Evolutionary conservation across 2,797 vertebrate species (phyloP), one percentile per base, ranked within the genome.

Genomic region (Sebastes glaucus): DNA sequence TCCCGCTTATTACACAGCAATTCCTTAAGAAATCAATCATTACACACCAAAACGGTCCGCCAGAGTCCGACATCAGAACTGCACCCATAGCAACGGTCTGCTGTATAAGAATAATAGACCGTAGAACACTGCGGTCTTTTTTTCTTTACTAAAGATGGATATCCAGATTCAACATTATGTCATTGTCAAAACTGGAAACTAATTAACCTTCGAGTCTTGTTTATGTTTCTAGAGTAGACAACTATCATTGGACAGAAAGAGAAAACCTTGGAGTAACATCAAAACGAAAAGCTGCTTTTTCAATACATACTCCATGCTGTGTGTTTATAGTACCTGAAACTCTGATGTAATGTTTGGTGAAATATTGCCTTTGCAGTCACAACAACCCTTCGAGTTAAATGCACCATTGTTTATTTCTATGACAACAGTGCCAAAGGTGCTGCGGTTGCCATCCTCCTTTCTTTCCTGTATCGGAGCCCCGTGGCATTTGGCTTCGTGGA

Each of bases 401-500:
- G 30, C 56, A 62, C 28, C 6, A 6, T 20, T 35, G 16, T 78
- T 74, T 65, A 76, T 82, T 80, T 70, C 59, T 66, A 33, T 83
- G 32, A 71, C 73, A 86, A 76, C 69, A 59, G 42, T 61, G 33
- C 27, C 62, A 64, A 61, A 77, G 60, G 32, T 27, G 33, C 23
- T 33, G 4, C 9, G 5, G 65, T 57, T 52, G 16, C 68, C 62
- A 38, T 79, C 52, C 20, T 30, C 9, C 30, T 56, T 46, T 63
- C 53, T 74, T 30, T 66, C 60, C 23, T 70, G 22, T 52, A 7
- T 69, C 23, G 7, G 42, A 85, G 64, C 60, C 11, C 30, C 5
- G 0, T 74, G 60, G 69, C 72, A 46, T 77, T 82, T 80, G 63
- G 49, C 71, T 87, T 67, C 63, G 46, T 57, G 65, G 67, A 82